These are phyloP conservation scores for Channa argus DNA, from an alignment of 2,113 vertebrate species.

Conservation along the genomic window DNA sequence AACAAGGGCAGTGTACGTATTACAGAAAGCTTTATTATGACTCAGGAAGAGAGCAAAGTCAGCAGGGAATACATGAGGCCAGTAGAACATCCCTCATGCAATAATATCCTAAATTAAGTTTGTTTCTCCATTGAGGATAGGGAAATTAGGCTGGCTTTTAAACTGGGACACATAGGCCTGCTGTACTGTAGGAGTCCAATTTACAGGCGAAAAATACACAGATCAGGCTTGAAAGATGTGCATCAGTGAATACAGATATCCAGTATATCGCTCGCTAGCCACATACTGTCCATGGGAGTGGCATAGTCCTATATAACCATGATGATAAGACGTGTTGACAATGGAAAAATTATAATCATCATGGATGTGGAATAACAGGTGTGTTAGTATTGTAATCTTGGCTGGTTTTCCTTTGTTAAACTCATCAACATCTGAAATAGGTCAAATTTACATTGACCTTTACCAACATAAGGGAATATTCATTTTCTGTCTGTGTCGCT, in stretches of 20 bases:
- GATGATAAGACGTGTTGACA: not conserved
- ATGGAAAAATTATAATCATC: not conserved
- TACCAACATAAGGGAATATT: slow-evolving; percentile 48
- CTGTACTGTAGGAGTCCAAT: slow-evolving; percentile 14
- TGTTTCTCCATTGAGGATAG: slow-evolving; percentile 48
- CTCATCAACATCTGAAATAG: slow-evolving; percentile 58
- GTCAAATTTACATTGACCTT: slow-evolving; percentile 73
- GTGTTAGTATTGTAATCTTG: slow-evolving; percentile 24
- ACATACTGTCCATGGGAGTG: not conserved
- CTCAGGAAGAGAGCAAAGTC: slow-evolving; percentile 33
- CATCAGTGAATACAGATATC: slow-evolving; percentile 43
- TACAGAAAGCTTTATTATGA: slow-evolving; percentile 13
- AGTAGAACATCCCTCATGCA: slow-evolving; percentile 42
- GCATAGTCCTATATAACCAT: not conserved
- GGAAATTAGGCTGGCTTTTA: slow-evolving; percentile 63
- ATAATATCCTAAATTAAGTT: slow-evolving; percentile 57
- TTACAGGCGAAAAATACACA: slow-evolving; percentile 42
- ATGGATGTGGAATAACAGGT: not conserved
- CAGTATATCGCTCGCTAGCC: not conserved
- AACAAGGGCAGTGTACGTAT: slow-evolving; percentile 4
- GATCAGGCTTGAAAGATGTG: slow-evolving; percentile 62
- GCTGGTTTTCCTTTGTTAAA: slow-evolving; percentile 19
- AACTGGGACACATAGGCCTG: slow-evolving; percentile 64
- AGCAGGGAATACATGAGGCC: slow-evolving; percentile 29
- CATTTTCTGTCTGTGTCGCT: slow-evolving; percentile 52